Base-by-base conservation (phyloP, 2,888 invertebrate genomes). In the Patella ulyssiponensis region DNA sequence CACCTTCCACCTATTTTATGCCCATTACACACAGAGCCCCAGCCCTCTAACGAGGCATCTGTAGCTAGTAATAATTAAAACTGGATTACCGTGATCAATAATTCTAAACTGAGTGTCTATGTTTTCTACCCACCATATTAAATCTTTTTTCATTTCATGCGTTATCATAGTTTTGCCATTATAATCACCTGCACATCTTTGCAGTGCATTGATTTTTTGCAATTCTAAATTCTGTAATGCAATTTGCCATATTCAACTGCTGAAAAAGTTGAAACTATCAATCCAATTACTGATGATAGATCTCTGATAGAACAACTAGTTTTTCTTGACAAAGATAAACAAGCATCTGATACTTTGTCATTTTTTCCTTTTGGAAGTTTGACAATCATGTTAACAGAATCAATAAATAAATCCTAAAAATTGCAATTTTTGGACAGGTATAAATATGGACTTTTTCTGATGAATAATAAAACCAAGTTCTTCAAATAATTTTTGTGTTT, bases 301-400 rank as follows among this genome's bases (percentile, higher is more conserved):
- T 54, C 9, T 23, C 23, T 44, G n/a, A 73, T 73, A 17, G 17
- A 11, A 52, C 33, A 9, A 14, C 14, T 44, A 27, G 27, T 20
- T 51, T 44, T 73, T n/a, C 52, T n/a, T 9, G 52, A n/a, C 17
- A 53, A 7, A 20, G 7, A 44, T 9, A 51, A 14, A 52, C 52
- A 44, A 27, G 7, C 11, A 73, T 44, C 17, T 51, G n/a, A 7
- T 27, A 73, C 17, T 14, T 73, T 54, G 9, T 56, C 73, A 20
- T 20, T 23, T 56, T 73, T 73, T 44, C 27, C n/a, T 12, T 33
- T 17, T 51, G 69, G 58, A n/a, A 75, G 17, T n/a, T 27, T 20
- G 5, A 74, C 75, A 44, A n/a, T 75, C 75, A 75, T 75, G 11
- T 33, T n/a, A 11, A 69, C 51, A 23, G 75, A 69, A n/a, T 75